Conservation (phyloP, 2,888 invertebrate species). For the Lampropteryx suffumata region DNA sequence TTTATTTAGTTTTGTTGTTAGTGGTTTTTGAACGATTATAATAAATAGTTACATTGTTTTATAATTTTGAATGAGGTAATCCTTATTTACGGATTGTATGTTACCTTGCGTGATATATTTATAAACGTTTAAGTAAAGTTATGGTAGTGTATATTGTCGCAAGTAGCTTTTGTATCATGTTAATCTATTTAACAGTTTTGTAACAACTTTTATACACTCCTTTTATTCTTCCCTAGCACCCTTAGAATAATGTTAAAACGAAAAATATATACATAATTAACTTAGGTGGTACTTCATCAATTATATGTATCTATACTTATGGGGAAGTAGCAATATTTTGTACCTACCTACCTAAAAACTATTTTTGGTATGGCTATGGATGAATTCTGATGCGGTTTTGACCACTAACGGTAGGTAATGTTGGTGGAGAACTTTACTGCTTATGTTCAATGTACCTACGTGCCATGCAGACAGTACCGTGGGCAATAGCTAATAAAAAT, state of each 20-base stretch:
- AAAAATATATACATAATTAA: conserved; percentile 24
- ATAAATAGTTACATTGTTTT: conserved; percentile 22
- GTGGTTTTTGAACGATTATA: conserved; percentile 35
- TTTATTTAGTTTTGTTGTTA: conserved; percentile 47
- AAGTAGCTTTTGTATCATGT: conserved; percentile 82
- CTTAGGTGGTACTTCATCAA: too few relatives aligned
- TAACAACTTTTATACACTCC: conserved; percentile 81
- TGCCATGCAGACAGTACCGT: background rate
- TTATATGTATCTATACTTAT: too few relatives aligned
- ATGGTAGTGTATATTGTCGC: conserved; percentile 64
- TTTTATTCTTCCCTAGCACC: conserved; percentile 82
- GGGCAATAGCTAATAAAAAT: conserved; percentile 1
- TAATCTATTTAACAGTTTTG: conserved; percentile 79
- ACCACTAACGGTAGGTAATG: background rate
- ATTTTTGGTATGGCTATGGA: too few relatives aligned
- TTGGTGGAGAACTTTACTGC: background rate
- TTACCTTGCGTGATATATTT: conserved; percentile 70
- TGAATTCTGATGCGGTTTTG: background rate
- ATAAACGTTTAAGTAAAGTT: conserved; percentile 67
- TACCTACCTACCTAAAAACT: background rate
- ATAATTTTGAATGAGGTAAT: conserved; percentile 57
- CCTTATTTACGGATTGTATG: conserved; percentile 60
- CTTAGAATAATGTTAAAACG: conserved; percentile 53
- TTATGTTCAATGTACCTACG: background rate
- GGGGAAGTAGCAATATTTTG: too few relatives aligned